Evolutionary conservation across 2,113 vertebrate species (phyloP).

Genomic region (Corythornis vintsioides): DNA sequence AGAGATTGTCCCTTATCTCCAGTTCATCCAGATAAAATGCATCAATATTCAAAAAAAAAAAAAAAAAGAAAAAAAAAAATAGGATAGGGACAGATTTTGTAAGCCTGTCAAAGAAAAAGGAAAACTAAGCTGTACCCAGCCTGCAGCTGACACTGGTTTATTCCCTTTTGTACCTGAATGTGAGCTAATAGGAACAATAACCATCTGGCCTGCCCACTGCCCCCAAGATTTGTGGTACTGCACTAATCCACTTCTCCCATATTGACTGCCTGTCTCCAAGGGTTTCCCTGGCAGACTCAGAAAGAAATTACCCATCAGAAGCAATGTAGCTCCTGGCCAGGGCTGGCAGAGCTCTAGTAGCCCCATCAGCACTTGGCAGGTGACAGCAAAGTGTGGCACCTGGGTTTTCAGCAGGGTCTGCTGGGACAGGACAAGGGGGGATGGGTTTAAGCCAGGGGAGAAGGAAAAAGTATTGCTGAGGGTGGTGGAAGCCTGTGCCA

Average conservation of each 20-base stretch:
- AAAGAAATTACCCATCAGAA: conserved; percentile 30
- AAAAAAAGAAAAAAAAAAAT: too few species aligned
- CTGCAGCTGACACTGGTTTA: background rate
- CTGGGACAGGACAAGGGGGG: too few species aligned
- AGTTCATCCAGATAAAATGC: background rate
- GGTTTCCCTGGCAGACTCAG: background rate
- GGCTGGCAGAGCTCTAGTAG: background rate
- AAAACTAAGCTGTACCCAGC: background rate
- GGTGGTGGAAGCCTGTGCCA: background rate
- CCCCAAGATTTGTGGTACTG: background rate
- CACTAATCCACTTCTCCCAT: background rate
- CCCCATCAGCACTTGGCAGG: background rate
- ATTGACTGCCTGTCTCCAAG: conserved; percentile 10
- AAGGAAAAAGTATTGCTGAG: background rate
- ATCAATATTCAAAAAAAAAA: background rate
- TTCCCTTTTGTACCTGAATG: background rate
- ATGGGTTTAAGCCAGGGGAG: too few species aligned
- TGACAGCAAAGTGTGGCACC: too few species aligned
- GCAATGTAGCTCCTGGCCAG: background rate
- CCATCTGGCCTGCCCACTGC: background rate
- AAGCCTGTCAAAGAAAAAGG: background rate
- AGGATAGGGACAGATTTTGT: background rate
- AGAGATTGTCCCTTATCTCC: background rate
- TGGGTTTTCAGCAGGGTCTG: background rate
- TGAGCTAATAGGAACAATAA: conserved; percentile 30